A percentile compares a stretch with the other conserved stretches of the same genome.
phyloP scores from a whole-genome alignment of 2,797 vertebrate genomes.

The Squalus acanthias region DNA sequence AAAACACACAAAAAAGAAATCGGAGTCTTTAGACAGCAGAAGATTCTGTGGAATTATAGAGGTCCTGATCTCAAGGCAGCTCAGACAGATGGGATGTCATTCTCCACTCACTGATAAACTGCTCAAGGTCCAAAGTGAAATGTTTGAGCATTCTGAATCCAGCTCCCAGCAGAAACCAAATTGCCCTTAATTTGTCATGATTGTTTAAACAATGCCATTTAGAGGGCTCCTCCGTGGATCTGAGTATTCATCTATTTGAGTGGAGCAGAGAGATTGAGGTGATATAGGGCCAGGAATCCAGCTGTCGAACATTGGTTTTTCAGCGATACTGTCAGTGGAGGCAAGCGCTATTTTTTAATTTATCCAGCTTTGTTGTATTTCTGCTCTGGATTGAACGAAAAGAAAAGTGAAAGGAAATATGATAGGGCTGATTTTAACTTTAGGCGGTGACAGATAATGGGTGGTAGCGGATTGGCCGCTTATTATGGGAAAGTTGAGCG shows the following conservation, averaged over 20 bases:
- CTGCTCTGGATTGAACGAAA: not conserved
- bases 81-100: not conserved
- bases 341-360: not conserved
- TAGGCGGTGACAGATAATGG: not conserved
- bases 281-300: not conserved
- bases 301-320: not conserved
- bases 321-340: not conserved
- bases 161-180: not conserved
- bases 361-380: not conserved
- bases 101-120: not conserved
- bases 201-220: not conserved
- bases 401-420: too few relatives aligned
- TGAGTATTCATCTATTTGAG: not conserved
- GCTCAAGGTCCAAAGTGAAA: not conserved
- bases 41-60: not conserved
- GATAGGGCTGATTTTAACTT: not conserved
- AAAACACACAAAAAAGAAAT: not conserved
- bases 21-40: too few relatives aligned
- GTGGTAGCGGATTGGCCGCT: too few relatives aligned
- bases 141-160: not conserved
- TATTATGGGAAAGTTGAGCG: not conserved
- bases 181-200: not conserved
- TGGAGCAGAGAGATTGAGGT: not conserved
- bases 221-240: not conserved
- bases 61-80: not conserved